Evolutionary conservation across 2,888 invertebrate genomes (phyloP).

Genomic region (Blomia tropicalis): DNA sequence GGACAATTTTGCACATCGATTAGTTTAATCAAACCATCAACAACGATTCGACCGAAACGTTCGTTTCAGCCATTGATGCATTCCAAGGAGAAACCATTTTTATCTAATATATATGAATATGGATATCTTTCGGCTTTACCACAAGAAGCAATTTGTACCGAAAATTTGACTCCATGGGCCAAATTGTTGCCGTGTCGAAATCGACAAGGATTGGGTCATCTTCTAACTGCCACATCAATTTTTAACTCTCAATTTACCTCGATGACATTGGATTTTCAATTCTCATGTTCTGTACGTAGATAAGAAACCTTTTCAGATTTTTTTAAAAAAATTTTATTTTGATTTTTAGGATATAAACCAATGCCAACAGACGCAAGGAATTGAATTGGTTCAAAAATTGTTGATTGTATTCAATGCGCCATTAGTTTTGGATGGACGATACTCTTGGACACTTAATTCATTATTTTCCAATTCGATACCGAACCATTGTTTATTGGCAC

Average conservation of each 20-base stretch:
- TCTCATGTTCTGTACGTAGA: slow-evolving; percentile 47
- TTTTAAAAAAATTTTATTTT: slow-evolving; percentile 17
- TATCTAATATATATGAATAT: slow-evolving; percentile 24
- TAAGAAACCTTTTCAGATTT: slow-evolving; percentile 6
- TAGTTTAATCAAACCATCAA: slow-evolving; percentile 72
- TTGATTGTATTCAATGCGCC: slow-evolving; percentile 69
- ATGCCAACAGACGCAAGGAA: slow-evolving; percentile 45
- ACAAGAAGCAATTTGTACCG: slow-evolving; percentile 90
- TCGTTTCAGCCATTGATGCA: slow-evolving; percentile 42
- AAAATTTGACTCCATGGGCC: slow-evolving; percentile 96
- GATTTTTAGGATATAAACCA: slow-evolving; percentile 37
- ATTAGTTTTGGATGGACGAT: slow-evolving; percentile 41
- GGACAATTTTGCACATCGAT: slow-evolving; percentile 90
- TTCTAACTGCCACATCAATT: slow-evolving; percentile 74
- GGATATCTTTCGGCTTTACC: slow-evolving; percentile 72
- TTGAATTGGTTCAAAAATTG: slow-evolving; percentile 69
- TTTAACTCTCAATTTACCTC: slow-evolving; percentile 88
- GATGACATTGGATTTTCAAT: slow-evolving; percentile 63
- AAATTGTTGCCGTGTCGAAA: slow-evolving; percentile 79
- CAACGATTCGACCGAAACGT: slow-evolving; percentile 65
- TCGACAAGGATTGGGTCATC: slow-evolving; percentile 64
- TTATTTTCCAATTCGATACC: slow-evolving; percentile 71
- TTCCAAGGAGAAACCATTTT: background rate
- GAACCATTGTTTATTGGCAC: slow-evolving; percentile 63
- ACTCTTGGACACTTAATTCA: slow-evolving; percentile 59